Evolutionary conservation across 2,888 invertebrate species (phyloP), one percentile per base, ranked within the genome.

Genomic region (Galeruca laticollis): DNA sequence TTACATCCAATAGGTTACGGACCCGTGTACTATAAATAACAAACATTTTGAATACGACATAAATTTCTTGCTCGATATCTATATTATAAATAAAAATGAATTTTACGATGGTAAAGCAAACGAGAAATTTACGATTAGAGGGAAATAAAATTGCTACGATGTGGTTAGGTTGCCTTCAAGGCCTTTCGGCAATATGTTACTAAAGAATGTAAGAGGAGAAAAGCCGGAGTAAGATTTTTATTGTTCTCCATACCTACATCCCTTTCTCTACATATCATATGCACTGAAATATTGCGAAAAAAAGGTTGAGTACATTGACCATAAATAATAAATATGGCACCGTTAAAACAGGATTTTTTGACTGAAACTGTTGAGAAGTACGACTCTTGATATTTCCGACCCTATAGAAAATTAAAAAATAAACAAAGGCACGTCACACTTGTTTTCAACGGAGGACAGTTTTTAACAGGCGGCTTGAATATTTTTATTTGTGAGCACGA

Each of bases 61-160:
- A 64, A 64, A 64, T 64, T 64, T 31, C 18, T 40, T 31, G 56
- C 18, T 6, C 56, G 54, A 64, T 68, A 63, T 59, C 64, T 51
- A 68, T 68, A 65, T 72, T 64, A 72, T 69, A 72, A 72, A 72
- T 64, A 72, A 66, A 72, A 72, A 72, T 69, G 66, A 72, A 63
- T 62, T 72, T 72, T 72, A 69, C 62, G 69, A 59, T 35, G 63
- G 65, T 69, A 72, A 72, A 65, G 73, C 72, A 71, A 71, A 71
- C 71, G 62, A 70, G 68, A 71, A 75, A 77, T 78, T 78, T 78
- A 78, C 73, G 76, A 75, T 71, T 72, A 73, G 62, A 68, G 65
- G 76, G 77, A 75, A 72, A 78, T 77, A 76, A 77, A 77, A 78
- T 78, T 71, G 76, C 70, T 73, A 73, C 70, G 73, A 73, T 74